These are phyloP conservation scores for Phoenicopterus ruber DNA, from an alignment of 2,113 vertebrate genomes.

Conservation along the genomic window DNA sequence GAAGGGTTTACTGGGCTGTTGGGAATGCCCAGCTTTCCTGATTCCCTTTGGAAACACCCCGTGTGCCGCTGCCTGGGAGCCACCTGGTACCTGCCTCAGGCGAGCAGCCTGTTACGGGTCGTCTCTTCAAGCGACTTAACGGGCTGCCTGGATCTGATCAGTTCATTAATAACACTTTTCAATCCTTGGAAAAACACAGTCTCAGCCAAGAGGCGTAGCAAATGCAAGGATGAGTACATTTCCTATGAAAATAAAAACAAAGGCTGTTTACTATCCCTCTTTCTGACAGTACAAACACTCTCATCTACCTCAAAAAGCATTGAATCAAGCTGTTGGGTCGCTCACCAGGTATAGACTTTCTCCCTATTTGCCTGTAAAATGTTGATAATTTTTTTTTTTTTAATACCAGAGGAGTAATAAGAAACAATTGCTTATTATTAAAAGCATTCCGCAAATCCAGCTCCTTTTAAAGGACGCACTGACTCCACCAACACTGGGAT, in stretches of 20 bases:
- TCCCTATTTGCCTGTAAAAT: neutral
- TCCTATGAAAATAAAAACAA: conserved; percentile 1
- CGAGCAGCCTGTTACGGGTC: neutral
- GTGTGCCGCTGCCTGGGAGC: neutral
- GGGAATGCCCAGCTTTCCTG: neutral
- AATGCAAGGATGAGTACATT: neutral
- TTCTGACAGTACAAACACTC: neutral
- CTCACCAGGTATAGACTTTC: neutral
- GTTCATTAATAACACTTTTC: neutral
- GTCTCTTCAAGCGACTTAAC: neutral
- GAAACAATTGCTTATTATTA: neutral
- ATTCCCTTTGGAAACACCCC: neutral
- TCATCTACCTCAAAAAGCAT: neutral
- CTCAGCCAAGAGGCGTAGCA: neutral
- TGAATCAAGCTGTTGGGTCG: neutral
- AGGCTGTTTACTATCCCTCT: neutral
- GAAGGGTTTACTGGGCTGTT: neutral
- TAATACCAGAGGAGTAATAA: neutral
- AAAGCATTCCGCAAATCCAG: neutral
- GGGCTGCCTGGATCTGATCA: neutral
- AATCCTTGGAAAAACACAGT: neutral
- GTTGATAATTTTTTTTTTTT: neutral
- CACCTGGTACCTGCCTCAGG: neutral
- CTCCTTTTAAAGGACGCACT: neutral
- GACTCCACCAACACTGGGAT: neutral